phyloP scores from a whole-genome alignment of 1,140 invertebrate species.

The Pseudomyrmex concolor region DNA sequence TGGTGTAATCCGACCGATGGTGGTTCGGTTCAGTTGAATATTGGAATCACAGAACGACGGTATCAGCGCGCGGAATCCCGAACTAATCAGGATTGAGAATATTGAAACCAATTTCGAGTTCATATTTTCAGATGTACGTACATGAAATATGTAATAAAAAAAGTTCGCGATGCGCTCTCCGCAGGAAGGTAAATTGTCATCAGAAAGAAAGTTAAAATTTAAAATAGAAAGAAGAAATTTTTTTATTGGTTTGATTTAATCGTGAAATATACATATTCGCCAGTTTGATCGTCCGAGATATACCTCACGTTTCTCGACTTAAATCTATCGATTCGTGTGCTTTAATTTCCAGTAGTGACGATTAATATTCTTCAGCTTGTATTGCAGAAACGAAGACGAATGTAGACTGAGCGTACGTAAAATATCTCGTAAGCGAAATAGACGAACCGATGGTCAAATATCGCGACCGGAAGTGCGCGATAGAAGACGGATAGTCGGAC shows the following conservation, averaged over 20 bases:
- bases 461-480: slow-evolving; percentile 20
- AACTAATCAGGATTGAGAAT: background rate
- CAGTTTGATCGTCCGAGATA: too few relatives aligned
- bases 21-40: background rate
- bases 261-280: too few relatives aligned
- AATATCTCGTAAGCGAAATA: slow-evolving; percentile 44
- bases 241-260: background rate
- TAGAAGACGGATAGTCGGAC: slow-evolving; percentile 17
- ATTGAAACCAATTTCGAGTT: background rate
- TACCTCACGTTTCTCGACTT: too few relatives aligned
- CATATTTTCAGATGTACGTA: background rate
- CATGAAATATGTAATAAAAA: background rate
- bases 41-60: slow-evolving; percentile 8
- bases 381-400: slow-evolving; percentile 14
- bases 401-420: slow-evolving; percentile 20
- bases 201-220: background rate
- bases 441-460: slow-evolving; percentile 56
- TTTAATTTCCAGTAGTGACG: slow-evolving; percentile 30
- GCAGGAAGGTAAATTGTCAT: background rate
- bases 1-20: background rate
- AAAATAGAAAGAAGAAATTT: background rate
- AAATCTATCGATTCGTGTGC: slow-evolving; percentile 1
- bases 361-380: slow-evolving; percentile 8
- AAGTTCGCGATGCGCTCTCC: background rate
- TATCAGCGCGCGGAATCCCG: background rate